phyloP scores from a whole-genome alignment of 2,888 invertebrate genomes.

The Tenthredo livida region DNA sequence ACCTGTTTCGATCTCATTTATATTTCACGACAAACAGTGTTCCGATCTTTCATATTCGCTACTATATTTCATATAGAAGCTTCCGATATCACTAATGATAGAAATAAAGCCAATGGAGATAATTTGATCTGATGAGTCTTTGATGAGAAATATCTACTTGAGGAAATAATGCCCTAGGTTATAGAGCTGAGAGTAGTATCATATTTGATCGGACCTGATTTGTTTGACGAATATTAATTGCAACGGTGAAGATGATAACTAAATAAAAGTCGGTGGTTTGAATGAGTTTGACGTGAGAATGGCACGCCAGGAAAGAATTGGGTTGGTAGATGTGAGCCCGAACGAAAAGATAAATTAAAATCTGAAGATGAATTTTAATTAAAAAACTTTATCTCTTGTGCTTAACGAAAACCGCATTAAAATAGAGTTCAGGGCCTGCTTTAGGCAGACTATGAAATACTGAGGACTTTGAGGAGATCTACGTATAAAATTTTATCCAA shows the following conservation, averaged over 20 bases:
- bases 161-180: neutral
- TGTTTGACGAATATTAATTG: constrained; percentile 30
- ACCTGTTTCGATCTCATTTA: neutral
- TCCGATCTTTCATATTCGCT: neutral
- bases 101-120: neutral
- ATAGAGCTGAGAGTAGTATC: neutral
- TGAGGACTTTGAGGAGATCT: neutral
- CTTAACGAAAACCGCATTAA: constrained; percentile 46
- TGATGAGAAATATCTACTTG: neutral
- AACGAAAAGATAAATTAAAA: constrained; percentile 73
- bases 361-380: constrained; percentile 74
- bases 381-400: constrained; percentile 69
- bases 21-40: neutral
- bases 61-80: neutral
- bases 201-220: constrained; percentile 9
- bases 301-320: constrained; percentile 18
- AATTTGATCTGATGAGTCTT: neutral
- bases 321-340: constrained; percentile 14
- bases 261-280: constrained; percentile 22
- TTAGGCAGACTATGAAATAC: constrained; percentile 8
- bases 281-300: constrained; percentile 43
- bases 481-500: neutral
- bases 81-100: neutral
- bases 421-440: constrained; percentile 20
- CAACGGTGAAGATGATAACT: constrained; percentile 43